Evolutionary conservation across 2,888 invertebrate genomes (phyloP), one percentile per base, ranked within the genome.

Genomic region (Drosophila hamatofila): DNA sequence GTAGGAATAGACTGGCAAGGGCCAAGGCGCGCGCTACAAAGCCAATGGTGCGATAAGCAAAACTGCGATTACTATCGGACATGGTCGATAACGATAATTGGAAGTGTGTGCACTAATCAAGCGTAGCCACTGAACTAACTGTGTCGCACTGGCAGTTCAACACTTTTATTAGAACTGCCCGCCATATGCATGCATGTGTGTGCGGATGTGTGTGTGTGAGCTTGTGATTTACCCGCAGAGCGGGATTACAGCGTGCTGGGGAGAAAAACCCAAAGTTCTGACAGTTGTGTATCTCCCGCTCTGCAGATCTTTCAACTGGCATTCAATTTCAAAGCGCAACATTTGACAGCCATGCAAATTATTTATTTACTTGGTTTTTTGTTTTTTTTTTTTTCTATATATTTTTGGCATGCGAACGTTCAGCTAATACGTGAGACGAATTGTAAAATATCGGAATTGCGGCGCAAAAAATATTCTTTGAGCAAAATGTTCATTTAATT

Each of bases 161-260:
- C 42, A 59, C 48, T 62, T 76, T 76, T 76, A 76, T 76, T 76
- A 60, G 59, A 75, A 61, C 27, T 49, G 41, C 14, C n/a, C 3
- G 11, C 42, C 18, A 3, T 33, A 14, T 42, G 23, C 44, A 3
- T 48, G 23, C 2, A 14, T 25, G 35, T 14, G n/a, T 27, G 37
- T 37, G 7, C 7, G 12, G 21, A 23, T 51, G 14, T 21, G 35
- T 11, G 30, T 37, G 25, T 21, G 42, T 30, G 30, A 23, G 44
- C 16, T 8, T 59, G 75, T 75, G 76, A 61, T 72, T 75, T 76
- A 27, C 72, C 72, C 75, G 46, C 30, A 48, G 30, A 35, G n/a
- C 11, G 16, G 12, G n/a, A 33, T 60, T 65, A 42, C 52, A 37
- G 42, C 52, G 41, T 62, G 48, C 35, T 49, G 42, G 18, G 70